phyloP scores from a whole-genome alignment of 2,888 invertebrate genomes.

The Melikaiella ostensackeni region DNA sequence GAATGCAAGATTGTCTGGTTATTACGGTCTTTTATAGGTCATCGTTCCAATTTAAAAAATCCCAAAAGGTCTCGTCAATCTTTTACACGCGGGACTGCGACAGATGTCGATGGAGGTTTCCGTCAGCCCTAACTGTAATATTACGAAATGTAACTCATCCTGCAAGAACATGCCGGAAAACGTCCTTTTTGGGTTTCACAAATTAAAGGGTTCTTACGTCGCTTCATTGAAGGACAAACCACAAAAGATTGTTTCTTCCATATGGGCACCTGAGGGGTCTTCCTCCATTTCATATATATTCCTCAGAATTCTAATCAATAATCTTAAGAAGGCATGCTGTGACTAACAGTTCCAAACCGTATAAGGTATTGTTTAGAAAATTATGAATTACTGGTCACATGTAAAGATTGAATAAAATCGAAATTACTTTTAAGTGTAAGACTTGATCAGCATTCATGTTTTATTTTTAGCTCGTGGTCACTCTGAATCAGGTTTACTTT shows the following conservation, averaged over 20 bases:
- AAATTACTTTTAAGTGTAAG: constrained; percentile 14
- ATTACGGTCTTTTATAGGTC: no score
- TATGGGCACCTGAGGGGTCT: neutral
- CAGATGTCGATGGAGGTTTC: constrained; percentile 60
- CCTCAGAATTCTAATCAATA: constrained; percentile 6
- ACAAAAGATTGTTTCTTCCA: constrained; percentile 1
- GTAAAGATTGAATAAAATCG: constrained; percentile 2
- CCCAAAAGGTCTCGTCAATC: constrained; percentile 46
- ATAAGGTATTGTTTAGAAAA: neutral
- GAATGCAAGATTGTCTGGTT: no score
- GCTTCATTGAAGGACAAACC: neutral
- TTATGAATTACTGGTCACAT: neutral
- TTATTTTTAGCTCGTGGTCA: constrained; percentile 12
- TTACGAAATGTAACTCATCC: neutral
- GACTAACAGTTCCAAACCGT: neutral
- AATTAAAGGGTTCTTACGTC: neutral
- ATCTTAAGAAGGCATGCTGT: constrained; percentile 1
- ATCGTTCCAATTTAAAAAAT: no score
- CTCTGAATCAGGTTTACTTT: constrained; percentile 16
- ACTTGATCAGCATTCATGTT: constrained; percentile 8
- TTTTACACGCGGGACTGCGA: constrained; percentile 57
- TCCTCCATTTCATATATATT: neutral
- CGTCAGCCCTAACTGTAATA: neutral
- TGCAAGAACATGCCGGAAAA: constrained; percentile 10
- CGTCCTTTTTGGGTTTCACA: neutral